Evolutionary conservation across 2,888 invertebrate species (phyloP).

Genomic region (Acanthosoma haemorrhoidale): DNA sequence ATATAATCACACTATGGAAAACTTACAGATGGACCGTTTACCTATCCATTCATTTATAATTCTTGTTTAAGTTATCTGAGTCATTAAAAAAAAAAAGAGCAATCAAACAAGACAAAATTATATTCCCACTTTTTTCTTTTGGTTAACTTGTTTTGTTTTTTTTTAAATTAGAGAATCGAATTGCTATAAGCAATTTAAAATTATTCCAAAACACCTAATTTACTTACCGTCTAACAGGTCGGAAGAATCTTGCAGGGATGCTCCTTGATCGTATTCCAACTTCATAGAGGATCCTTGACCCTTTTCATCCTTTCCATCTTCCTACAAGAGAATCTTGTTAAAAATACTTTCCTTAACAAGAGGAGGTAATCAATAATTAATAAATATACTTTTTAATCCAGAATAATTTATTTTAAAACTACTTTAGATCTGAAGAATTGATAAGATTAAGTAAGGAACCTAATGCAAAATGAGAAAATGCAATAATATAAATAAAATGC

Average conservation of each 20-base stretch:
- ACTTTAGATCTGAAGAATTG: no score
- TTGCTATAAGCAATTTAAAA: not conserved
- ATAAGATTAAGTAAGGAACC: no score
- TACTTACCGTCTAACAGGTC: slow-evolving; percentile 36
- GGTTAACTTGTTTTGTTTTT: no score
- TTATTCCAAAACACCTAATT: not conserved
- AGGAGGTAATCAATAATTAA: no score
- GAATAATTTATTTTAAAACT: no score
- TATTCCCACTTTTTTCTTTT: not conserved
- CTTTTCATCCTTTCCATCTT: slow-evolving; percentile 32
- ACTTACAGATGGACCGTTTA: no score
- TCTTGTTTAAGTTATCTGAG: no score
- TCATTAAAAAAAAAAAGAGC: not conserved
- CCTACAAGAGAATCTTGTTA: slow-evolving; percentile 20
- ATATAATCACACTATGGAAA: no score
- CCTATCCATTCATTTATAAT: no score
- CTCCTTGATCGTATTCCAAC: slow-evolving; percentile 35
- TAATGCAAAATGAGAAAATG: no score
- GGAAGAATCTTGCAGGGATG: slow-evolving; percentile 32
- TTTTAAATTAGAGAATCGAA: slow-evolving; percentile 6
- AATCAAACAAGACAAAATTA: not conserved
- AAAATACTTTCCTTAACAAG: not conserved
- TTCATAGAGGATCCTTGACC: slow-evolving; percentile 31
- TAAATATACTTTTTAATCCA: no score
- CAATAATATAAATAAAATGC: no score